A percentile compares a stretch with the other conserved stretches of the same genome.
Evolutionary conservation across 2,888 invertebrate species (phyloP).

Genomic region (Spilarctia lutea): DNA sequence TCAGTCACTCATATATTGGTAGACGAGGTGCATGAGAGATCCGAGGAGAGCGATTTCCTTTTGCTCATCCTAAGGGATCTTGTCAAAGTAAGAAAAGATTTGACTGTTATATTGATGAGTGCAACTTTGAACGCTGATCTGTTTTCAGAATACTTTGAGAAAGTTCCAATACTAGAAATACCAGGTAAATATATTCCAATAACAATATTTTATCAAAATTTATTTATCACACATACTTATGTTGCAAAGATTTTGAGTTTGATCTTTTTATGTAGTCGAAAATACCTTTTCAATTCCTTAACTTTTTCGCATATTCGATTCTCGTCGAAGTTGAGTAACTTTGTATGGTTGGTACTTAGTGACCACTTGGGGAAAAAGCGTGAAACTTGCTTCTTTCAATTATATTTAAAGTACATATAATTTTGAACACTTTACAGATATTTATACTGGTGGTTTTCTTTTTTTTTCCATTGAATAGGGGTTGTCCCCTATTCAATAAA

Average conservation of each 20-base stretch:
- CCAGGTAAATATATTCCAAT: conserved; percentile 84
- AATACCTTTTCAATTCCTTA: conserved; percentile 55
- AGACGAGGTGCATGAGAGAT: conserved; percentile 97
- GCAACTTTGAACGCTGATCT: conserved; percentile 95
- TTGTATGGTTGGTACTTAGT: conserved; percentile 77
- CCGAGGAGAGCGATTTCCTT: conserved; percentile 96
- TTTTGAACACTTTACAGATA: not conserved
- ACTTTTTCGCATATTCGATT: conserved; percentile 68
- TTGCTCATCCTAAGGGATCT: conserved; percentile 93
- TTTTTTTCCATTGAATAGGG: too few species aligned
- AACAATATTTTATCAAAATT: too few species aligned
- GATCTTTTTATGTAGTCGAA: too few species aligned
- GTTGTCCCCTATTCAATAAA: too few species aligned
- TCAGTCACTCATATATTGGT: conserved; percentile 94
- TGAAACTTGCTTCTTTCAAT: not conserved
- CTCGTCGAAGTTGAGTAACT: conserved; percentile 77
- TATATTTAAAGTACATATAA: too few species aligned
- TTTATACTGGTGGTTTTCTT: conserved; percentile 8
- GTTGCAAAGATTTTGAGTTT: too few species aligned
- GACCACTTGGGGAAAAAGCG: conserved; percentile 68
- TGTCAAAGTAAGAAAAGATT: conserved; percentile 89
- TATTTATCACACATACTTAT: too few species aligned
- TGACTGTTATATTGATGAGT: conserved; percentile 96
- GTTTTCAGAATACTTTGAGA: conserved; percentile 94
- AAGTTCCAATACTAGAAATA: conserved; percentile 92